Evolutionary conservation across 2,113 vertebrate species (phyloP).

Genomic region (Azemiops feae): DNA sequence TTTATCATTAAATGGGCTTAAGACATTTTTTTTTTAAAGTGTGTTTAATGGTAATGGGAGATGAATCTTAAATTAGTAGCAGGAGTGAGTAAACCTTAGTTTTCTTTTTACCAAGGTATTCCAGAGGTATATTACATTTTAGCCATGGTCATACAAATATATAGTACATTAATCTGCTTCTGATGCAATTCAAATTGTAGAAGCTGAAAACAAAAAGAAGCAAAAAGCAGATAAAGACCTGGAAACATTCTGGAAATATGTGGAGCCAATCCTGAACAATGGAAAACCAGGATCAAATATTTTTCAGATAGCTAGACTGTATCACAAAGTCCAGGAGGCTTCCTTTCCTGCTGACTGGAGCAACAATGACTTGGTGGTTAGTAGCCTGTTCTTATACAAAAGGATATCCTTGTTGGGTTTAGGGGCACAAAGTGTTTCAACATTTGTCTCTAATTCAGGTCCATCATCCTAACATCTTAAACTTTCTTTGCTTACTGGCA

Average conservation of each 20-base stretch:
- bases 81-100: background rate
- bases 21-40: background rate
- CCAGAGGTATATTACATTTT: background rate
- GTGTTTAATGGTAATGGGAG: background rate
- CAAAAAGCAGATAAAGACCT: slow-evolving; percentile 62
- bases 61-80: background rate
- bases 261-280: slow-evolving; percentile 79
- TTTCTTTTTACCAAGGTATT: background rate
- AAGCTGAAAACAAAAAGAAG: slow-evolving; percentile 63
- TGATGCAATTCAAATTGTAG: slow-evolving; percentile 47
- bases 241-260: slow-evolving; percentile 83
- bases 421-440: background rate
- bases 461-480: background rate
- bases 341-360: slow-evolving; percentile 63
- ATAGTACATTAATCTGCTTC: background rate
- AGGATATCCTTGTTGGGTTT: background rate
- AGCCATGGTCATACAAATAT: background rate
- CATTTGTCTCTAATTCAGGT: background rate
- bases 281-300: slow-evolving; percentile 75
- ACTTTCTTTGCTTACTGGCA: background rate
- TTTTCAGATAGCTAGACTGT: slow-evolving; percentile 75
- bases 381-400: slow-evolving; percentile 25
- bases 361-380: slow-evolving; percentile 74
- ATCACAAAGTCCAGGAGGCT: slow-evolving; percentile 66
- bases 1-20: background rate